These are phyloP conservation scores for Pediacus dermestoides DNA, from an alignment of 2,888 invertebrate species.

Conservation along the genomic window DNA sequence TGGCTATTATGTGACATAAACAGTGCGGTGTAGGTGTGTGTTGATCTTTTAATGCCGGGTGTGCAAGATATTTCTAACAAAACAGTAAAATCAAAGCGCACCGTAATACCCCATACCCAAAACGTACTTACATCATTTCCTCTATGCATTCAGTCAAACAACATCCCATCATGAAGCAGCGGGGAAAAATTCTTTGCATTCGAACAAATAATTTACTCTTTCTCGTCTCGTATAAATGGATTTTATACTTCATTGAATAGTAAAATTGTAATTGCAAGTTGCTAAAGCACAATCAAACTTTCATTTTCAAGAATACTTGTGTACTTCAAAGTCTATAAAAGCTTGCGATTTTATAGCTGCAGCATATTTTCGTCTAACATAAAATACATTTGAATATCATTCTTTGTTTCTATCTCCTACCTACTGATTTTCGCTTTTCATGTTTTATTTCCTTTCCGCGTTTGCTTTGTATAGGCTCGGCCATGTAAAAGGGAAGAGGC, in stretches of 20 bases:
- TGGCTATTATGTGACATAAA: constrained; percentile 41
- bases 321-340: constrained; percentile 17
- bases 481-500: constrained; percentile 21
- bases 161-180: no score
- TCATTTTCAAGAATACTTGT: constrained; percentile 13
- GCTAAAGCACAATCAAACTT: constrained; percentile 27
- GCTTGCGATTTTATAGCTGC: constrained; percentile 11
- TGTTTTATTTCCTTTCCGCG: constrained; percentile 18
- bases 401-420: constrained; percentile 14
- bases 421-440: constrained; percentile 16
- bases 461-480: constrained; percentile 25
- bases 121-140: no score
- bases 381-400: constrained; percentile 15
- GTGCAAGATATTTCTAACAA: no score
- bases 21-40: constrained; percentile 29
- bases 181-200: constrained; percentile 10
- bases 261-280: constrained; percentile 32
- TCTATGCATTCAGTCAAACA: no score
- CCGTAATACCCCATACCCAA: no score
- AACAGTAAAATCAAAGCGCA: no score
- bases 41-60: constrained; percentile 18
- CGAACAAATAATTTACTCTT: constrained; percentile 27
- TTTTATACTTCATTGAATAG: constrained; percentile 29
- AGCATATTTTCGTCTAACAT: constrained; percentile 18
- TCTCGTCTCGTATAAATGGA: constrained; percentile 27